phyloP scores from a whole-genome alignment of 2,113 vertebrate species.

The Gallinago paraguaiae region DNA sequence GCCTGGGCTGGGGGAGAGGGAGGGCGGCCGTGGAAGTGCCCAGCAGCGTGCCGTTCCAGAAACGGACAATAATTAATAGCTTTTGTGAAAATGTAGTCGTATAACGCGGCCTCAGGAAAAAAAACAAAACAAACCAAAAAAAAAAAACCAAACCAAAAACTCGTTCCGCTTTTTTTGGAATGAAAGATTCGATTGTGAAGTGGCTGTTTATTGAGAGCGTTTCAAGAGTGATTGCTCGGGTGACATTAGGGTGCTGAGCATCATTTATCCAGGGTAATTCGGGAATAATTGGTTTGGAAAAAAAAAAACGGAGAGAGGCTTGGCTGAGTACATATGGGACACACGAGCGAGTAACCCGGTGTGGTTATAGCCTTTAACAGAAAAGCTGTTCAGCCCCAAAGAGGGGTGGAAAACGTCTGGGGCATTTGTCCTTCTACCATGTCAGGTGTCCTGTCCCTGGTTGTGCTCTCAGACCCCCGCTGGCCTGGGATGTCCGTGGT shows the following conservation, averaged over 20 bases:
- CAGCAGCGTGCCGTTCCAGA: neutral
- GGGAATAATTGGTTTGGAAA: neutral
- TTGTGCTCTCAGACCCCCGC: rapidly evolving
- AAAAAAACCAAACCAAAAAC: neutral
- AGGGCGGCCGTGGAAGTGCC: neutral
- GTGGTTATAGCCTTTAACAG: neutral
- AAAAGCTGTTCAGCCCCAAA: neutral
- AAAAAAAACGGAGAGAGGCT: neutral
- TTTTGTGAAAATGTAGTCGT: neutral
- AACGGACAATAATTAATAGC: neutral
- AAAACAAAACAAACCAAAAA: neutral
- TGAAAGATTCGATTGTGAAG: neutral
- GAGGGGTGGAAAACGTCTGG: neutral
- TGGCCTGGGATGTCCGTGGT: neutral
- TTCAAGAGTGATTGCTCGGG: neutral
- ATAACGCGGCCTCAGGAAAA: neutral
- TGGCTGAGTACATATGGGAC: neutral
- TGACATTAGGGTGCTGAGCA: neutral
- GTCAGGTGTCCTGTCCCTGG: neutral
- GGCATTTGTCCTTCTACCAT: neutral
- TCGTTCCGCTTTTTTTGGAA: neutral
- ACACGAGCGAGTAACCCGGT: neutral
- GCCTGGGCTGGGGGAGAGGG: neutral
- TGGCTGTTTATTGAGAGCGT: neutral
- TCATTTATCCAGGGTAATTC: neutral